Evolutionary conservation across 2,888 invertebrate genomes (phyloP).

Genomic region (Pollenia griseotomentosa): DNA sequence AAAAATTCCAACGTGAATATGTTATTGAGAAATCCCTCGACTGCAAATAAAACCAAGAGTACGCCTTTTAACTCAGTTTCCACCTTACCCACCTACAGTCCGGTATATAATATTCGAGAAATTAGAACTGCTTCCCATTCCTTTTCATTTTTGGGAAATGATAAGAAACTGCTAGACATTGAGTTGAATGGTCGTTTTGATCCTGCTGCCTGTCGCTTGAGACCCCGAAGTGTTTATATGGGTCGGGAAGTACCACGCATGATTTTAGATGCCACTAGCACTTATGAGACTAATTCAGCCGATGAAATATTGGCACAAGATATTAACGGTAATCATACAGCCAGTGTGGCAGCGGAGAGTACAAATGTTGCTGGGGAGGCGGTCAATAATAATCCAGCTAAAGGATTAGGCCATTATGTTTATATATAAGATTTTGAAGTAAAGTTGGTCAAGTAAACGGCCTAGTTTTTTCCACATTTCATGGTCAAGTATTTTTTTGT

Average conservation of each 20-base stretch:
- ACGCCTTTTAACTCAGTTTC: not conserved
- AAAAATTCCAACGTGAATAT: slow-evolving; percentile 78
- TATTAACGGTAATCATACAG: slow-evolving; percentile 75
- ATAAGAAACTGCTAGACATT: slow-evolving; percentile 83
- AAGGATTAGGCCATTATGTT: slow-evolving; percentile 83
- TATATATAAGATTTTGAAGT: slow-evolving; percentile 80
- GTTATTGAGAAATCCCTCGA: slow-evolving; percentile 57
- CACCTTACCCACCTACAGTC: slow-evolving; percentile 80
- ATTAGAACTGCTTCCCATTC: slow-evolving; percentile 83
- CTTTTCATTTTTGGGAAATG: slow-evolving; percentile 84
- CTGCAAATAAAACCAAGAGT: not conserved
- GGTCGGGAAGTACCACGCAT: slow-evolving; percentile 70
- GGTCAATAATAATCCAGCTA: slow-evolving; percentile 83
- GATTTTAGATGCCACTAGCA: slow-evolving; percentile 73
- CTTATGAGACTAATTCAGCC: slow-evolving; percentile 62
- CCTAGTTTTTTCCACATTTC: not conserved
- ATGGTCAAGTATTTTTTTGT: not conserved
- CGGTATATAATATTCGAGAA: slow-evolving; percentile 84
- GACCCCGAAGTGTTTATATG: slow-evolving; percentile 77
- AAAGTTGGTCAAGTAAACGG: not conserved
- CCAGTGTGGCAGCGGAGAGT: slow-evolving; percentile 25
- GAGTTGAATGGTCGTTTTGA: slow-evolving; percentile 81
- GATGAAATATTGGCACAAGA: slow-evolving; percentile 63
- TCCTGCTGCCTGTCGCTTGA: slow-evolving; percentile 71
- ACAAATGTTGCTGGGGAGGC: slow-evolving; percentile 77